phyloP scores from a whole-genome alignment of 1,140 invertebrate genomes.

The Psilanteris sp. region DNA sequence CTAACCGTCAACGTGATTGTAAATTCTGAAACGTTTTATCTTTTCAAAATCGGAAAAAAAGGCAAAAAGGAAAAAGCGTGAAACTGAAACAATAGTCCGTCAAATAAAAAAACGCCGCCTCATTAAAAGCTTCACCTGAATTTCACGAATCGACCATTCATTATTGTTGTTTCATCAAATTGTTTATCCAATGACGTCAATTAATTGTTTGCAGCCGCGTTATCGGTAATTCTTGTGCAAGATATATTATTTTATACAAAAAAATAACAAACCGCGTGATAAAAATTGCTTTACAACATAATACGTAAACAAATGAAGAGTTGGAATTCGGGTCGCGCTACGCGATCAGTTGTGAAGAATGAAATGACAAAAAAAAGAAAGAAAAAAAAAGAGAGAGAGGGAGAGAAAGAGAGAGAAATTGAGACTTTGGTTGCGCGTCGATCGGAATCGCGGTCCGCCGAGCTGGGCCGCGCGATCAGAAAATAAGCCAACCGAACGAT shows the following conservation, averaged over 20 bases:
- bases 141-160: neutral
- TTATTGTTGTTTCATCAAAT: conserved; percentile 6
- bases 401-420: too few relatives aligned
- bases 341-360: too few relatives aligned
- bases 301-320: neutral
- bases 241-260: neutral
- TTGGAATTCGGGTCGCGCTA: too few relatives aligned
- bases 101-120: too few relatives aligned
- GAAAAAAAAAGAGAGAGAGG: too few relatives aligned
- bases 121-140: conserved; percentile 1
- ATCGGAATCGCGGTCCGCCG: too few relatives aligned
- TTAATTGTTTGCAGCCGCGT: conserved; percentile 1
- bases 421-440: too few relatives aligned
- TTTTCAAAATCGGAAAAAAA: neutral
- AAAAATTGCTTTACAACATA: conserved; percentile 1
- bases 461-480: too few relatives aligned
- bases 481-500: too few relatives aligned
- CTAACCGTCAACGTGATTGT: conserved; percentile 5
- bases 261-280: neutral
- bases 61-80: too few relatives aligned
- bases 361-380: too few relatives aligned
- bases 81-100: too few relatives aligned
- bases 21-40: conserved; percentile 6
- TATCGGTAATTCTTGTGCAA: conserved; percentile 3
- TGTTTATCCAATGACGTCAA: conserved; percentile 15